Evolutionary conservation across 2,113 vertebrate species (phyloP), one percentile per base, ranked within the genome.

Genomic region (Helogale parvula): DNA sequence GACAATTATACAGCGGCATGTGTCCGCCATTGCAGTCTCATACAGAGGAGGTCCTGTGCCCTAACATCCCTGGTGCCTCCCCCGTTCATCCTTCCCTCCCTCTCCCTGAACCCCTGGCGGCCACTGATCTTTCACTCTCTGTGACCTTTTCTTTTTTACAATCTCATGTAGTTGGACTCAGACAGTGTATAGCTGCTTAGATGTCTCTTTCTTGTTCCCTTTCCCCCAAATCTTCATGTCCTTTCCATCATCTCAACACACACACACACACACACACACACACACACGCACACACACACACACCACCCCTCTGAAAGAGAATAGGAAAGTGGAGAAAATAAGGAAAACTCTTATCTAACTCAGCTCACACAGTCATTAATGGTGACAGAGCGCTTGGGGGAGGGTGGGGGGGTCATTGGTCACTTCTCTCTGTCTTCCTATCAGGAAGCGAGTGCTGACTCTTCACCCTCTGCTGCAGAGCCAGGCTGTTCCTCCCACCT

Each of bases 1-100:
- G 52, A 19, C 6, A 38, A 12, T 21, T 10, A 2, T 19, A 16
- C 19, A 31, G 47, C 60, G 23, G 12, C 17, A 10, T 14, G 17
- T 27, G 12, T 14, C 5, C 7, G 33, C 4, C 15, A 8, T 63
- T 2, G 31, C 7, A 47, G 57, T 50, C 5, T 71, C 54, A 19
- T 4, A 47, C 10, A 14, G 72, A 38, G 33, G 25, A 74, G 47
- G 21, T 17, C 50, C 2, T 10, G 50, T 41, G 54, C 17, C 38
- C 50, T 21, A 3, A n/a, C n/a, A 2, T 27, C 11, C 54, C 66
- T 15, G 1, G 6, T 31, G 6, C 4, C 7, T 35, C 35, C 4
- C 21, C 21, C 25, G 5, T n/a, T 65, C 33, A 10, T 72, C 71
- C 31, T 9, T 84, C 21, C 14, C 21, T 71, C 65, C 29, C 15